Evolutionary conservation across 2,888 invertebrate species (phyloP).

Genomic region (Pinctada fucata): DNA sequence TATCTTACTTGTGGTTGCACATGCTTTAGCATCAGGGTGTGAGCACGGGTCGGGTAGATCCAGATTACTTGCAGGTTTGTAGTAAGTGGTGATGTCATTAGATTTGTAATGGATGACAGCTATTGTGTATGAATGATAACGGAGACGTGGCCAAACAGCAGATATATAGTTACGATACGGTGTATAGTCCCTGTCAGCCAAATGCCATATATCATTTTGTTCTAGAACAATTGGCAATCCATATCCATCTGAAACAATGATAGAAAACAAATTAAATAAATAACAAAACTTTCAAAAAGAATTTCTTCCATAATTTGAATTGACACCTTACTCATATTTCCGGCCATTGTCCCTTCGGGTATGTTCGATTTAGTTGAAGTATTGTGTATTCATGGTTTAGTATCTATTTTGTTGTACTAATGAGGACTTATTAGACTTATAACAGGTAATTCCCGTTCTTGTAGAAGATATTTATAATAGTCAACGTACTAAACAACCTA

Average conservation of each 20-base stretch:
- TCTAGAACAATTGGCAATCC: constrained; percentile 17
- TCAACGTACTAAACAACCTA: no score
- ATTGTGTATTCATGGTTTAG: no score
- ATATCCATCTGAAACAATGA: constrained; percentile 25
- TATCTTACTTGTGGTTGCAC: constrained; percentile 43
- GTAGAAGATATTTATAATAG: no score
- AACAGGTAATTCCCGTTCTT: no score
- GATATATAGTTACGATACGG: constrained; percentile 32
- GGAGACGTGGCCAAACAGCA: constrained; percentile 33
- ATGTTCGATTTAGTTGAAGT: no score
- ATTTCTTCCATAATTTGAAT: no score
- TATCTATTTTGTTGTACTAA: no score
- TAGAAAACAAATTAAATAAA: no score
- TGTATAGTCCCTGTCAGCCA: constrained; percentile 29
- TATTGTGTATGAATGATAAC: constrained; percentile 20
- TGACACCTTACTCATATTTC: no score
- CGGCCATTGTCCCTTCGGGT: no score
- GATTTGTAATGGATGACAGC: constrained; percentile 12
- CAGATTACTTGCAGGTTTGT: constrained; percentile 2
- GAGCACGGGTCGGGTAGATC: constrained; percentile 40
- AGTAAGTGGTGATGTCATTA: constrained; percentile 16
- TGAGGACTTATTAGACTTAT: no score
- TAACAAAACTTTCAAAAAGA: no score
- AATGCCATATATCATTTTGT: constrained; percentile 25
- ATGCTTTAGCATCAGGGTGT: constrained; percentile 37